Conservation (phyloP, 1,140 invertebrate species). For the fruit fly (Drosophila melanogaster) region DNA sequence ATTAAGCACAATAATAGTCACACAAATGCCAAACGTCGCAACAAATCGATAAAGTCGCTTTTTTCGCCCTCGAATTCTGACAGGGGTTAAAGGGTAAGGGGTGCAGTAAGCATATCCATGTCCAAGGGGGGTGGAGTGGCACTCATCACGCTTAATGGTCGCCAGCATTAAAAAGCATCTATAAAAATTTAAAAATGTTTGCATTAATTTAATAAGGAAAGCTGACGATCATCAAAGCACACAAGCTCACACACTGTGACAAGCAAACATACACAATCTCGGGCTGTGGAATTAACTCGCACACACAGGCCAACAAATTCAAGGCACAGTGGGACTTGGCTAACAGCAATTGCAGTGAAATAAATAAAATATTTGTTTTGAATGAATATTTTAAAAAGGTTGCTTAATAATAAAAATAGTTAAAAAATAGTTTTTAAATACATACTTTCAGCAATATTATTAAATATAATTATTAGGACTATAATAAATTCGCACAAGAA, state of each 20-base stretch:
- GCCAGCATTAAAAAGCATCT: slow-evolving; percentile 61
- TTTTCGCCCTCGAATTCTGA: neutral
- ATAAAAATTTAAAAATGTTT: slow-evolving; percentile 72
- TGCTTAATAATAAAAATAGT: too few relatives aligned
- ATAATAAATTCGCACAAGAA: too few relatives aligned
- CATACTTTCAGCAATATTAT: too few relatives aligned
- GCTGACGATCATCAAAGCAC: slow-evolving; percentile 63
- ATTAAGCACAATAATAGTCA: slow-evolving; percentile 76
- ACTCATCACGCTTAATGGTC: slow-evolving; percentile 29
- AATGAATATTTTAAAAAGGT: too few relatives aligned
- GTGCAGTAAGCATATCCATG: neutral
- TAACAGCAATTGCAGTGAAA: too few relatives aligned
- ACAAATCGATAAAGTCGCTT: slow-evolving; percentile 53
- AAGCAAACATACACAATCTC: slow-evolving; percentile 20
- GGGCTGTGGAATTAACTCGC: slow-evolving; percentile 30
- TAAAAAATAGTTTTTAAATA: too few relatives aligned
- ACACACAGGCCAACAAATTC: slow-evolving; percentile 34
- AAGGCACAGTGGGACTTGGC: slow-evolving; percentile 40
- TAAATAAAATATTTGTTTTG: too few relatives aligned
- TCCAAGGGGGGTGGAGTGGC: neutral
- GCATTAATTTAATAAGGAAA: slow-evolving; percentile 65
- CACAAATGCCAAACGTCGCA: slow-evolving; percentile 39
- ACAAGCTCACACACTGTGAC: slow-evolving; percentile 21
- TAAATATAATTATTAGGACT: too few relatives aligned
- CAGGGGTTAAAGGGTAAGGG: slow-evolving; percentile 12